Percentiles rank a stretch among this genome's conserved stretches.
These are phyloP conservation scores for Brachypteracias leptosomus DNA, from an alignment of 2,113 vertebrate genomes.

Conservation along the genomic window DNA sequence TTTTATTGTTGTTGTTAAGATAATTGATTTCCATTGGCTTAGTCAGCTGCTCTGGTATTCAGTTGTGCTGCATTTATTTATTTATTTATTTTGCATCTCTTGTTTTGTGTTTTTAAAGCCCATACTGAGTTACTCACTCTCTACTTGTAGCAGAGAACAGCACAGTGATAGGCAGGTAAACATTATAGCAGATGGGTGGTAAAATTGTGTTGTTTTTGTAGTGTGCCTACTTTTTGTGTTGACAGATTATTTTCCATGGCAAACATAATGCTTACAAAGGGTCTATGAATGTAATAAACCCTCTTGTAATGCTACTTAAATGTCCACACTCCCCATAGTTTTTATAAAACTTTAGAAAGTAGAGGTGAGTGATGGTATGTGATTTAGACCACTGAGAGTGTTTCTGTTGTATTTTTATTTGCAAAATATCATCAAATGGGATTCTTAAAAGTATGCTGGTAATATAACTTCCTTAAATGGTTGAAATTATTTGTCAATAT, in stretches of 20 bases:
- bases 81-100: background rate
- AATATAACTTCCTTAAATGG: background rate
- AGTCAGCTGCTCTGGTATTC: background rate
- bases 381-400: constrained; percentile 9
- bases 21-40: background rate
- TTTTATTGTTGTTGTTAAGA: background rate
- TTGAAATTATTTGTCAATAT: background rate
- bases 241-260: background rate
- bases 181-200: constrained; percentile 66
- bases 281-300: constrained; percentile 1
- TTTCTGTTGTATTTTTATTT: background rate
- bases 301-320: background rate
- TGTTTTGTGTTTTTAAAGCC: constrained; percentile 69
- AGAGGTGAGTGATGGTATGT: constrained; percentile 7
- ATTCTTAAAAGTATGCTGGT: background rate
- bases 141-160: constrained; percentile 70
- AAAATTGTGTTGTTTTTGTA: constrained; percentile 45
- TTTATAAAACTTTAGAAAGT: background rate
- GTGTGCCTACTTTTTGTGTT: background rate
- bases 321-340: background rate
- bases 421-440: background rate
- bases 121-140: constrained; percentile 70
- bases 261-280: constrained; percentile 18
- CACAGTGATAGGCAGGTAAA: constrained; percentile 72
- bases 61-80: background rate